These are phyloP conservation scores for Hypotaenidia philippensis DNA, from an alignment of 2,797 vertebrate species.

Conservation along the genomic window DNA sequence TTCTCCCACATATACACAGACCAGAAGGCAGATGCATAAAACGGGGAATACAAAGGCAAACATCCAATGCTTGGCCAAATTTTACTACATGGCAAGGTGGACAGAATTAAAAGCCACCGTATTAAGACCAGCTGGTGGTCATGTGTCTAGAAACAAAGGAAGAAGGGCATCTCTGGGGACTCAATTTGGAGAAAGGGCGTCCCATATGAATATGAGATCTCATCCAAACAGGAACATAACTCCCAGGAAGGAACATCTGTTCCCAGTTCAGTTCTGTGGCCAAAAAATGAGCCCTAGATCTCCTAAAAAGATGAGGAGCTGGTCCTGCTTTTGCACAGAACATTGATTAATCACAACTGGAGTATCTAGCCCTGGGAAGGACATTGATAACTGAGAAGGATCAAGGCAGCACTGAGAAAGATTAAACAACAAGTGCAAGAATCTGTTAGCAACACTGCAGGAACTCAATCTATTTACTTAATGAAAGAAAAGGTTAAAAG, in stretches of 20 bases:
- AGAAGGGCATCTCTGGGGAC: background rate
- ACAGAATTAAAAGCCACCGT: background rate
- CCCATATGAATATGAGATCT: background rate
- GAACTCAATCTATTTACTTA: conserved; percentile 9
- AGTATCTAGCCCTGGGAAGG: background rate
- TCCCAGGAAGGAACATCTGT: background rate
- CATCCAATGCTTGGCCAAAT: background rate
- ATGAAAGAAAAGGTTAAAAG: conserved; percentile 39
- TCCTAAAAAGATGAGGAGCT: background rate
- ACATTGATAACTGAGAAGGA: background rate
- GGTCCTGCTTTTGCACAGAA: background rate
- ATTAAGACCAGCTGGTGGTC: conserved; percentile 4
- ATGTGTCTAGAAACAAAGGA: conserved; percentile 21
- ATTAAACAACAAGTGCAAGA: conserved; percentile 4
- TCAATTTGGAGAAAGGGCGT: background rate
- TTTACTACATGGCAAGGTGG: background rate
- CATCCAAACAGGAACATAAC: background rate
- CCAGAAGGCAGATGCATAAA: background rate
- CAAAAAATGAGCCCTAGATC: conserved; percentile 45
- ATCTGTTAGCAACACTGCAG: background rate
- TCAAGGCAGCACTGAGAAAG: background rate
- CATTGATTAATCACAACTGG: background rate
- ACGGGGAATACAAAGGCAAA: background rate
- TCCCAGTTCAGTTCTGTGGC: conserved; percentile 25
- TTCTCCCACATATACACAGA: background rate